Conservation (phyloP, 1,140 invertebrate genomes). For the Coenobita brevimanus region DNA sequence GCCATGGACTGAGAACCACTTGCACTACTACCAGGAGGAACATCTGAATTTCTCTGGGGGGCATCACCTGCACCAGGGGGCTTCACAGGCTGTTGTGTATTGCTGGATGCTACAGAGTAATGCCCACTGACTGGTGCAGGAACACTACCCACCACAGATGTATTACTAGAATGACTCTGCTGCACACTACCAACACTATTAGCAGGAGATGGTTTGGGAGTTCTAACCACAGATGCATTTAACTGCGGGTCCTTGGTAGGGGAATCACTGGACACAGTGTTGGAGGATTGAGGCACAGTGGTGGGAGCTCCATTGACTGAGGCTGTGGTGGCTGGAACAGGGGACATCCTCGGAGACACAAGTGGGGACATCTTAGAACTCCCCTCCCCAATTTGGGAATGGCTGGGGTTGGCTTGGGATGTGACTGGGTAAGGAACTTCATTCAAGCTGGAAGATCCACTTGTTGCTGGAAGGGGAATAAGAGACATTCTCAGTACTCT, state of each 20-base stretch:
- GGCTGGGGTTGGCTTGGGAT: neutral
- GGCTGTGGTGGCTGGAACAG: neutral
- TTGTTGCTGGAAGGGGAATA: conserved; percentile 27
- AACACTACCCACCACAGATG: neutral
- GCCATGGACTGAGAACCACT: neutral
- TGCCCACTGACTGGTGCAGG: conserved; percentile 2
- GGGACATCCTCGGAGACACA: conserved; percentile 37
- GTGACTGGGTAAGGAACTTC: neutral
- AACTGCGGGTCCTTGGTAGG: neutral
- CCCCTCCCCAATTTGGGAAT: neutral
- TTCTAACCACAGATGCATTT: conserved; percentile 14
- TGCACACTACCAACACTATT: neutral
- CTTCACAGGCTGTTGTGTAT: neutral
- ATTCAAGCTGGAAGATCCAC: conserved; percentile 29
- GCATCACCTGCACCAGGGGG: neutral
- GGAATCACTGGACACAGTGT: conserved; percentile 17
- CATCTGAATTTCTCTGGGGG: too few relatives aligned
- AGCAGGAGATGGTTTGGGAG: conserved; percentile 12
- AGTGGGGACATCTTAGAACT: conserved; percentile 19
- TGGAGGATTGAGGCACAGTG: conserved; percentile 27
- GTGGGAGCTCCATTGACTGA: neutral
- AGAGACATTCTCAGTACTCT: neutral
- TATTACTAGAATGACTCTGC: neutral
- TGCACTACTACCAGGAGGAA: neutral
- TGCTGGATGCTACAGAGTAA: neutral